Evolutionary conservation across 2,888 invertebrate genomes (phyloP).

Genomic region (Hydrotaea cyrtoneurina): DNA sequence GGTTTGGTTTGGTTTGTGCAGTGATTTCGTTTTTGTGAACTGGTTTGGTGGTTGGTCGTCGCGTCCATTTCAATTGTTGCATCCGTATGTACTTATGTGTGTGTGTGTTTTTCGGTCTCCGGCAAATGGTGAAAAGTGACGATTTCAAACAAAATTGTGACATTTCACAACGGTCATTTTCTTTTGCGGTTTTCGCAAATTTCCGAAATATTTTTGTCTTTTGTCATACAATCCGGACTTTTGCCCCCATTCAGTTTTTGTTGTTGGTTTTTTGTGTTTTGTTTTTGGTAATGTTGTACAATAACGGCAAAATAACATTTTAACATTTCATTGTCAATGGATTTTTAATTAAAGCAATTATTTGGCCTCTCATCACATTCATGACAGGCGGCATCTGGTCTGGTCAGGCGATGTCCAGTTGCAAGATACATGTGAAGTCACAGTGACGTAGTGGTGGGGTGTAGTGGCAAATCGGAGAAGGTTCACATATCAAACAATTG

Average conservation of each 20-base stretch:
- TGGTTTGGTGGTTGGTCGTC: slow-evolving; percentile 21
- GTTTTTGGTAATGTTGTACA: too few relatives aligned
- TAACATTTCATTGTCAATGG: slow-evolving; percentile 46
- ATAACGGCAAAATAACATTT: slow-evolving; percentile 36
- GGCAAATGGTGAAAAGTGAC: neutral
- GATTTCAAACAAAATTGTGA: neutral
- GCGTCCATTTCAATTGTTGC: slow-evolving; percentile 18
- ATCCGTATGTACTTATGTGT: slow-evolving; percentile 30
- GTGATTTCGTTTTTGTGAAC: slow-evolving; percentile 50
- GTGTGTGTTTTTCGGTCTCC: neutral
- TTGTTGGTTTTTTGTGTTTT: neutral
- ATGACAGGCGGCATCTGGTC: too few relatives aligned
- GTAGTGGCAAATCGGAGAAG: neutral
- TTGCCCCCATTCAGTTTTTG: neutral
- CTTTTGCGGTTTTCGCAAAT: neutral
- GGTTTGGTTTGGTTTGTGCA: slow-evolving; percentile 61
- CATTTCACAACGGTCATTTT: neutral
- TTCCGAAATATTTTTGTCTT: neutral
- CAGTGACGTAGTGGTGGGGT: neutral
- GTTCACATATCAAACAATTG: neutral
- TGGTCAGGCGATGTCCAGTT: too few relatives aligned
- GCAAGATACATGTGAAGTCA: neutral
- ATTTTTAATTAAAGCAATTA: slow-evolving; percentile 57
- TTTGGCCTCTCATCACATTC: neutral
- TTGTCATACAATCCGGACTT: neutral